Base-by-base conservation (phyloP, 2,888 invertebrate genomes). In the Macrosiphum euphorbiae region DNA sequence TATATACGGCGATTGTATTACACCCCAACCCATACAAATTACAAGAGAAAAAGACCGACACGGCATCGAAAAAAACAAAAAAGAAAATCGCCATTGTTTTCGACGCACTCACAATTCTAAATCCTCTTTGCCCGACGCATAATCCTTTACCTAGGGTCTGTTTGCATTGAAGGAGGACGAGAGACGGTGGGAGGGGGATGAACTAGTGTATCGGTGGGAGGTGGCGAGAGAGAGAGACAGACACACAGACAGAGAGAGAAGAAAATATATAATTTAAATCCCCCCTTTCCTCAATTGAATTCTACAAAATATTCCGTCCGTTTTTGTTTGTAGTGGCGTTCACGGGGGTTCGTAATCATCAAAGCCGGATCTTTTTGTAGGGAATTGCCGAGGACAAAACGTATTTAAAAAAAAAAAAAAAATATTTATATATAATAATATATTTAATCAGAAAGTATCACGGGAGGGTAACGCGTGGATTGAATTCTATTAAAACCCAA, bases 331-430 rank as follows among this genome's bases (percentile, higher is more conserved):
- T 61, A 86, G 35, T 50, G 52, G 28, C 50, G 88, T 85, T 26
- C 47, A 52, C 58, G 47, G 88, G 67, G 92, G 89, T 90, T 47
- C 88, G 58, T 94, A 94, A 94, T 94, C 94, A 50, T 90, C 94
- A 90, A 94, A 94, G 94, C 90, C 94, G 94, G 94, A 90, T 85
- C 58, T 94, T 89, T 90, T 90, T 94, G 86, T 90, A 44, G 47
- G 7, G 89, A 85, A 89, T 90, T 55, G 55, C 88, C 78, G 44
- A 7, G 92, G 52, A 88, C 52, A 88, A 88, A 89, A 84, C 84
- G 84, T 47, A 88, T 88, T 92, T 88, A 61, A 89, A 93, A 93
- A 67, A 91, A n/a, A n/a, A 55, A 86, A 47, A 52, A 35, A 78
- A 20, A 78, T 78, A 35, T 78, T 78, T 78, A 35, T 78, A n/a